Base-by-base conservation (phyloP, 1,140 invertebrate species). In the Achroia grisella region DNA sequence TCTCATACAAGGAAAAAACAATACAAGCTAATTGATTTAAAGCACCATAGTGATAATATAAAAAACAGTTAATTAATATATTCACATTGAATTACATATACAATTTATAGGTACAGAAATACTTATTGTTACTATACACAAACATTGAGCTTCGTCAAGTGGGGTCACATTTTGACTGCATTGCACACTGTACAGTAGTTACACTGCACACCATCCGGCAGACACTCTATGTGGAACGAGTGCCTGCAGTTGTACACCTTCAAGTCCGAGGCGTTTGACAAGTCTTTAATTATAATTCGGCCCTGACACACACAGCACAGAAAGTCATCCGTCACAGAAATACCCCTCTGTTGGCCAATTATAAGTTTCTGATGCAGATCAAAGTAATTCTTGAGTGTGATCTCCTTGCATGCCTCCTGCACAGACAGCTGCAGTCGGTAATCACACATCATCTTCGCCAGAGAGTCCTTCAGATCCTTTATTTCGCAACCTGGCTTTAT, bases 401-500 rank as follows among this genome's bases (percentile, higher is more conserved):
- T 97, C 71, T 94, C 92, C 62, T 95, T 95, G 68, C 94, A 96
- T 0, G 94, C 94, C 77, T 96, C 93, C 79, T 97, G 91, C 2
- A 98, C 90, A 9, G 96, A 93, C 29, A 97, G 92, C 87, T 98
- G 97, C 28, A 98, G 86, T 77, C 95, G 96, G 72, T 97, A 98
- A 77, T 99, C 97, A 67, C 94, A 93, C 77, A 99, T 91, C 90
- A 99, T 97, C 86, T 98, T 98, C 0, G 97, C 94, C 2, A 99
- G 86, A 2, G 96, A 95, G 65, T 96, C 92, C 56, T 97, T 93
- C 1, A 99, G 81, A 10, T 95, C 94, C 36, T 94, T 94, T 60
- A 99, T 97, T 76, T 94, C 88, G 74, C 95, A 92, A 1, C 91
- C 91, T 1, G 91, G 88, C 57, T 93, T 90, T 57, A 99, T 99